These are phyloP conservation scores for Emydoidea blandingii DNA, from an alignment of 2,797 vertebrate genomes.

Conservation along the genomic window DNA sequence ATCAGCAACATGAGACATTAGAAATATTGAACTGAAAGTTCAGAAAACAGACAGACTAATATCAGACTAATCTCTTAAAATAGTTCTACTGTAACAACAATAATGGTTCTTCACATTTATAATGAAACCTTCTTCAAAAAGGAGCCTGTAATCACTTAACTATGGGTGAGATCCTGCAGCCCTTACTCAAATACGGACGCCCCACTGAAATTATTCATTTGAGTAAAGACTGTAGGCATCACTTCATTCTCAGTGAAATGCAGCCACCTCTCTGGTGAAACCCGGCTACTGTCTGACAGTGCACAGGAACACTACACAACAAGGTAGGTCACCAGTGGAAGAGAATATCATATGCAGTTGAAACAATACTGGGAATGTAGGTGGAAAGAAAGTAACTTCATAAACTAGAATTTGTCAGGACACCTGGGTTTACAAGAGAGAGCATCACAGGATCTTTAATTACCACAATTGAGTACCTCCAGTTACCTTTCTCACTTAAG, in stretches of 20 bases:
- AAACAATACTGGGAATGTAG: not conserved
- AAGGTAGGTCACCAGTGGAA: not conserved
- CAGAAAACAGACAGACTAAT: not conserved
- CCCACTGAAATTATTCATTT: not conserved
- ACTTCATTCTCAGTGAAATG: not conserved
- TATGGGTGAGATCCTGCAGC: not conserved
- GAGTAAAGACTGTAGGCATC: not conserved
- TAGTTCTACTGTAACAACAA: not conserved
- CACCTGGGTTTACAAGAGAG: not conserved
- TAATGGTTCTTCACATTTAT: not conserved
- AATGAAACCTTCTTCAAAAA: not conserved
- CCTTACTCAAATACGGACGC: not conserved
- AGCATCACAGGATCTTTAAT: not conserved
- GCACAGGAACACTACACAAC: not conserved
- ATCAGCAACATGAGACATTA: accelerated
- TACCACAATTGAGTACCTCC: not conserved
- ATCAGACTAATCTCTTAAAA: not conserved
- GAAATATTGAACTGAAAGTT: not conserved
- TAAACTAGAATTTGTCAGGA: not conserved
- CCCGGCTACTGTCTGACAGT: not conserved
- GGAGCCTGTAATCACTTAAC: not conserved
- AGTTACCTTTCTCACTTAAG: not conserved
- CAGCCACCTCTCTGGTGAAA: not conserved
- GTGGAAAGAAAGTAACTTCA: not conserved
- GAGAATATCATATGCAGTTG: not conserved